Percentiles rank a stretch among this genome's conserved stretches.
These are phyloP conservation scores for Cochlearius cochlearius DNA, from an alignment of 2,113 vertebrate genomes.

Conservation along the genomic window DNA sequence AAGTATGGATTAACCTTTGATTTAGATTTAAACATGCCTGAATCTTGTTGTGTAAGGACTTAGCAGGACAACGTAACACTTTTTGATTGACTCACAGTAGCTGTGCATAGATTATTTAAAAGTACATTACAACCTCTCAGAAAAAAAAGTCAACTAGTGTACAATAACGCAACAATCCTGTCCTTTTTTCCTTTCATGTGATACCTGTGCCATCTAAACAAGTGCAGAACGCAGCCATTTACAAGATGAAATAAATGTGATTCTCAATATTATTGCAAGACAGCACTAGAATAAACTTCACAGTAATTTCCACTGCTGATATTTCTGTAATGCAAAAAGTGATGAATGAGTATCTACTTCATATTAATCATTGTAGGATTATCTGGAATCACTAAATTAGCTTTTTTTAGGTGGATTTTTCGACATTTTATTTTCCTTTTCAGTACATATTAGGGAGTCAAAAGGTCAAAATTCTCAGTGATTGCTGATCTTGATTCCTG, in stretches of 20 bases:
- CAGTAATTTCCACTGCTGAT: constrained; percentile 6
- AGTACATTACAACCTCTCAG: not conserved
- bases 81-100: constrained; percentile 29
- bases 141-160: not conserved
- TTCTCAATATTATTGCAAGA: not conserved
- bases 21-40: constrained; percentile 55
- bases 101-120: constrained; percentile 58
- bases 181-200: not conserved
- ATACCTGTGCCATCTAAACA: not conserved
- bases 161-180: not conserved
- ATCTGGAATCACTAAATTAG: not conserved
- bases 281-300: constrained; percentile 9
- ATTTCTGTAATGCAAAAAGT: not conserved
- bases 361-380: not conserved
- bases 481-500: not conserved
- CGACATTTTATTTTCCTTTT: not conserved
- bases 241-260: constrained; percentile 6
- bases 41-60: constrained; percentile 53
- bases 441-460: not conserved
- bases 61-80: constrained; percentile 14
- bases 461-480: not conserved
- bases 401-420: not conserved
- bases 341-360: not conserved
- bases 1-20: constrained; percentile 70
- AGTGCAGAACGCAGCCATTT: not conserved